A percentile compares a stretch with the other conserved stretches of the same genome.
Evolutionary conservation across 1,140 invertebrate species (phyloP).

Genomic region (Caerostris extrusa): DNA sequence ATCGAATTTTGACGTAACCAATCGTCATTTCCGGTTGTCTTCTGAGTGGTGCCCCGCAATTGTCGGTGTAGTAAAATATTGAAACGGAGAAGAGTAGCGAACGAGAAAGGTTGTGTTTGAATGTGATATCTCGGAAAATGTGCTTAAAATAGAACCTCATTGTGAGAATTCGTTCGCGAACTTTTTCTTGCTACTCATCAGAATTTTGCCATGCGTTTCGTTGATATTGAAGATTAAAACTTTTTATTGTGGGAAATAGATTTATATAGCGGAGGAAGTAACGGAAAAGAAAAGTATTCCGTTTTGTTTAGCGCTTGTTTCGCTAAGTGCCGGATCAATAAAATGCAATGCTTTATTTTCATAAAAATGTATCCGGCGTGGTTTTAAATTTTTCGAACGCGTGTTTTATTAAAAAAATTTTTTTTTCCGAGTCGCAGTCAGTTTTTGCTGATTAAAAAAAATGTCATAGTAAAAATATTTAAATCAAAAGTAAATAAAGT

Average conservation of each 20-base stretch:
- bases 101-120: constrained; percentile 62
- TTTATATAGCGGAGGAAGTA: background rate
- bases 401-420: background rate
- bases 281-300: constrained; percentile 7
- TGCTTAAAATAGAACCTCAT: constrained; percentile 56
- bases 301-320: constrained; percentile 13
- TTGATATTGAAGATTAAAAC: background rate
- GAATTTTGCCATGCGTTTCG: constrained; percentile 7
- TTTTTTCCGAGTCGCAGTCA: too few species aligned
- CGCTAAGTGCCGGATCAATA: constrained; percentile 13
- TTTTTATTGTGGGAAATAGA: background rate
- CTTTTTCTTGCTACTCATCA: constrained; percentile 20
- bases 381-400: background rate
- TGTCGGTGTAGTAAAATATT: constrained; percentile 23
- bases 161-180: background rate
- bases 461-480: background rate
- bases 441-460: background rate
- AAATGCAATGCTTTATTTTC: background rate
- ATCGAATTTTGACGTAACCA: constrained; percentile 31
- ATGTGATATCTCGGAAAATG: constrained; percentile 40
- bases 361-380: background rate
- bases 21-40: constrained; percentile 64
- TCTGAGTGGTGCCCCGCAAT: background rate
- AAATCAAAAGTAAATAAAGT: background rate
- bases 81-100: constrained; percentile 56